Conservation (phyloP, 2,888 invertebrate species). For the Dynastes hyllus region DNA sequence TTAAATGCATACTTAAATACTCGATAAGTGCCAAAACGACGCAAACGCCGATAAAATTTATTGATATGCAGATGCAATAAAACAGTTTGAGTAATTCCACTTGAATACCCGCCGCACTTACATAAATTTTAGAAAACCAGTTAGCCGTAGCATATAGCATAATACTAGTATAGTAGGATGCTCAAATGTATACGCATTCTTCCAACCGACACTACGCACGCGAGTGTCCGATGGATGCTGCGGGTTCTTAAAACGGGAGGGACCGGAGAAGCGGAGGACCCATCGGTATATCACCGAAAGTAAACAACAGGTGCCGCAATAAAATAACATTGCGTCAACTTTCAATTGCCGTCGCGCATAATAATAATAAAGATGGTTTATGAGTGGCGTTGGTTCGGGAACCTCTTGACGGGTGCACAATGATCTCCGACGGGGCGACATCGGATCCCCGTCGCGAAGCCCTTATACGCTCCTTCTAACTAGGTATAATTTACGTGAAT, state of each 20-base stretch:
- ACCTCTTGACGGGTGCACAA: constrained; percentile 70
- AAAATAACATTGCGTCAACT: constrained; percentile 59
- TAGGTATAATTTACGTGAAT: constrained; percentile 45
- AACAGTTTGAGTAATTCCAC: constrained; percentile 41
- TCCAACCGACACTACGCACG: constrained; percentile 11
- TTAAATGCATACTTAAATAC: constrained; percentile 4
- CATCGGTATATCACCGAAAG: constrained; percentile 49
- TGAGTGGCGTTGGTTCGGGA: constrained; percentile 66
- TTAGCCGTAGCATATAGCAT: constrained; percentile 3
- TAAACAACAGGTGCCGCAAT: constrained; percentile 55
- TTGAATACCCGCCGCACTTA: constrained; percentile 26
- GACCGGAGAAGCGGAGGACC: constrained; percentile 21
- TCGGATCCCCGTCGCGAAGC: constrained; percentile 61
- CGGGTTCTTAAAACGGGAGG: background rate
- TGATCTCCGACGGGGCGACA: constrained; percentile 69
- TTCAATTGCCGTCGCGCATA: constrained; percentile 61
- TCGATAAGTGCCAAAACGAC: constrained; percentile 16
- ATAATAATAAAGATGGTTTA: constrained; percentile 71
- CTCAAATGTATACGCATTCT: background rate
- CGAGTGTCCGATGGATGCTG: background rate
- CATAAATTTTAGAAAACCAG: constrained; percentile 43
- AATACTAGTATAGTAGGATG: background rate
- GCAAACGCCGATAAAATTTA: constrained; percentile 32
- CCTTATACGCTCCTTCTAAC: constrained; percentile 41
- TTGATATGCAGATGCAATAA: constrained; percentile 32